These are phyloP conservation scores for Isichthys henryi DNA, from an alignment of 2,113 vertebrate genomes.

Conservation along the genomic window DNA sequence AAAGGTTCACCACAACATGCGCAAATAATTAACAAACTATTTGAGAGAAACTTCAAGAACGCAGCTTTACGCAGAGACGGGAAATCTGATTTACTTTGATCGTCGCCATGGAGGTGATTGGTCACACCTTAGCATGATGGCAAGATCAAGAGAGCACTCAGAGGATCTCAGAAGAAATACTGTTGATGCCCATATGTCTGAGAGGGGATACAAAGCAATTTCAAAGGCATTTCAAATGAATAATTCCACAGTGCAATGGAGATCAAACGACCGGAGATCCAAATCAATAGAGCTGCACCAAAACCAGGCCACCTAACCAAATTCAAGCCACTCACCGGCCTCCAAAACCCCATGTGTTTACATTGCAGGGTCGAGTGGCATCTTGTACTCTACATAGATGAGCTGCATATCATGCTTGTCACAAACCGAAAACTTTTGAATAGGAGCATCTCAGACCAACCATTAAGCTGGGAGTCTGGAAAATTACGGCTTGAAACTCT, in stretches of 20 bases:
- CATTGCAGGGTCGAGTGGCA: background rate
- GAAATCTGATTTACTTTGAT: background rate
- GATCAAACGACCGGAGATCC: background rate
- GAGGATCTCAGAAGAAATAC: background rate
- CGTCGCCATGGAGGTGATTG: background rate
- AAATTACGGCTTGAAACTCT: background rate
- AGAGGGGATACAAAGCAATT: background rate
- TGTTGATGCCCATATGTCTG: background rate
- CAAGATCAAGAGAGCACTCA: background rate
- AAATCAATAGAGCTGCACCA: background rate
- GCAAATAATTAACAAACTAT: background rate
- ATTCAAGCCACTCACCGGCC: background rate
- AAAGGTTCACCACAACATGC: background rate
- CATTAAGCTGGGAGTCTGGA: background rate
- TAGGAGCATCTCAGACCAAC: background rate
- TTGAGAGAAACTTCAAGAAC: background rate
- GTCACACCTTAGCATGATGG: background rate
- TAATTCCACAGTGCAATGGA: background rate
- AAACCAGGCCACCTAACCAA: background rate
- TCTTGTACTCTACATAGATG: background rate
- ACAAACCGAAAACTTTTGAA: background rate
- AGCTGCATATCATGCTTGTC: background rate
- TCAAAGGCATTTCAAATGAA: background rate
- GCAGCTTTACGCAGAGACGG: background rate
- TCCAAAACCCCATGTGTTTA: background rate